A percentile compares a stretch with the other conserved stretches of the same genome.
phyloP scores from a whole-genome alignment of 53 echinoderm and acorn worm species.

The Antedon mediterranea region DNA sequence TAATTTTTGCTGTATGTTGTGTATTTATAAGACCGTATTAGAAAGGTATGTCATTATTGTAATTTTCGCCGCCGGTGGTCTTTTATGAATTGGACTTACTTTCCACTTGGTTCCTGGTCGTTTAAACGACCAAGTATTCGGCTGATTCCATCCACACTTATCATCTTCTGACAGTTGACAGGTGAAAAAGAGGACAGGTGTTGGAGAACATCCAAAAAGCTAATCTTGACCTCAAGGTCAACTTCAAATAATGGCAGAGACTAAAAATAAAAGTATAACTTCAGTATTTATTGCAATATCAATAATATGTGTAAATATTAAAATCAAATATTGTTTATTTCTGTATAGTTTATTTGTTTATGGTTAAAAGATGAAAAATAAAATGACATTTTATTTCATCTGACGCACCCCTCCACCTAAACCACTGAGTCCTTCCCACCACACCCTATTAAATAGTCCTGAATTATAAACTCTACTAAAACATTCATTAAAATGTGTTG shows the following conservation, averaged over 20 bases:
- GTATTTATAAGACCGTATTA: not conserved
- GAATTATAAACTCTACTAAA: too few species aligned
- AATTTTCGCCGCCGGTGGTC: not conserved
- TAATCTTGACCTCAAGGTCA: conserved; percentile 88
- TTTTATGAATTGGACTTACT: conserved; percentile 21
- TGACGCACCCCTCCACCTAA: too few species aligned
- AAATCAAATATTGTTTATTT: too few species aligned
- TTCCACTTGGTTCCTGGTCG: conserved; percentile 78
- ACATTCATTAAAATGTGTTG: too few species aligned
- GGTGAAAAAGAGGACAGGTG: conserved; percentile 61
- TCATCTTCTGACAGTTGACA: conserved; percentile 77
- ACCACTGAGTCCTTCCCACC: too few species aligned
- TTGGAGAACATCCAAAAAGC: conserved; percentile 72
- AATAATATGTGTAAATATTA: too few species aligned
- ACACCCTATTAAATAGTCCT: too few species aligned
- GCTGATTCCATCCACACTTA: conserved; percentile 67
- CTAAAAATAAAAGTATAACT: conserved; percentile 24
- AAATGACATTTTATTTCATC: too few species aligned
- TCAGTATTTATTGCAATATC: too few species aligned
- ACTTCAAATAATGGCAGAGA: conserved; percentile 66
- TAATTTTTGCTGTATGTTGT: not conserved
- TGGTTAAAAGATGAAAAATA: too few species aligned
- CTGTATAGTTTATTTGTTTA: too few species aligned
- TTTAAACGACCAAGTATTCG: conserved; percentile 78
- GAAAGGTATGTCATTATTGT: not conserved